Percentiles rank a stretch among this genome's conserved stretches.
Evolutionary conservation across 2,113 vertebrate species (phyloP).

Genomic region (Haplotaxodon microlepis): DNA sequence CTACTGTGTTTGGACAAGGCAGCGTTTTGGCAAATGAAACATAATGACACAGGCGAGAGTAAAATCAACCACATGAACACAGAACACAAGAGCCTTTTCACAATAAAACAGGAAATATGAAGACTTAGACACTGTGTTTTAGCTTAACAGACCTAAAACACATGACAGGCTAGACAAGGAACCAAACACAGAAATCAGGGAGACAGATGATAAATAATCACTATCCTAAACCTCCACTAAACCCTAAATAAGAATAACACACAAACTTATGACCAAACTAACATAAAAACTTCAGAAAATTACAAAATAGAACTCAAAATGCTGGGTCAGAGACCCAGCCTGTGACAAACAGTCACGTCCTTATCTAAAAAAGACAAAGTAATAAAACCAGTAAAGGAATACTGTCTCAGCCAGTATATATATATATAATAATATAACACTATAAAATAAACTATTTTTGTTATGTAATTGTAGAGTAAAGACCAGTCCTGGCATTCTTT

Average conservation of each 20-base stretch:
- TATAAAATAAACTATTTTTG: not conserved
- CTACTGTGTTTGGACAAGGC: not conserved
- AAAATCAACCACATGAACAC: not conserved
- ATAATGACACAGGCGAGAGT: not conserved
- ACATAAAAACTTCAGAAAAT: not conserved
- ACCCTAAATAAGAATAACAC: not conserved
- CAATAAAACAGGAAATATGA: not conserved
- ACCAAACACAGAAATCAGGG: not conserved
- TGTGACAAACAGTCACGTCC: not conserved
- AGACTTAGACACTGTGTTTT: not conserved
- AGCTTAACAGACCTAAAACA: not conserved
- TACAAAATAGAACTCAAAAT: not conserved
- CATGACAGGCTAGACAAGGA: not conserved
- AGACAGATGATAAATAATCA: not conserved
- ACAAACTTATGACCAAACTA: not conserved
- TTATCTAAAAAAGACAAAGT: not conserved
- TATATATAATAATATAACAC: not conserved
- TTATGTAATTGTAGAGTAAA: not conserved
- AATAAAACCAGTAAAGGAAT: not conserved
- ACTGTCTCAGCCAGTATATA: not conserved
- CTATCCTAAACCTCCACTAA: not conserved
- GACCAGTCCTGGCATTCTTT: not conserved
- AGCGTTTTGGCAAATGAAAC: not conserved
- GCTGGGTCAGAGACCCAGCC: not conserved
- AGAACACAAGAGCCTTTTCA: not conserved